These are phyloP conservation scores for Pipistrellus nathusii DNA, from an alignment of 2,797 vertebrate genomes.

Conservation along the genomic window DNA sequence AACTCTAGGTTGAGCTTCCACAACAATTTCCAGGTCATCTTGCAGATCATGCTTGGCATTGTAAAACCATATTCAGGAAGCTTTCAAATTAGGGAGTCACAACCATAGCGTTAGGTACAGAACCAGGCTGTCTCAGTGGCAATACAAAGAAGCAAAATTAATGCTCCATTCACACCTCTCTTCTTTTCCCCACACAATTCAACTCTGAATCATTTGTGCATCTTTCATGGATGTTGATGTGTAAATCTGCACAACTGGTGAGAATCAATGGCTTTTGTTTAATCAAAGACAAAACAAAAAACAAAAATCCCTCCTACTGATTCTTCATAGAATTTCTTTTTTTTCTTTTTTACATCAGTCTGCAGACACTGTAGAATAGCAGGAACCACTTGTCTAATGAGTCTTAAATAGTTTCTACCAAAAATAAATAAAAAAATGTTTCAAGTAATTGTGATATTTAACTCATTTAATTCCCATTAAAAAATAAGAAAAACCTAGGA, in stretches of 20 bases:
- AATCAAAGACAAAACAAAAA: background rate
- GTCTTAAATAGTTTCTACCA: background rate
- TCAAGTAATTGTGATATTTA: background rate
- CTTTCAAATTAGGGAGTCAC: background rate
- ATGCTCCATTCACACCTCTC: background rate
- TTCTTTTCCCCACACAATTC: background rate
- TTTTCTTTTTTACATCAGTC: background rate
- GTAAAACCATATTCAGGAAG: background rate
- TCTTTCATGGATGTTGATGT: background rate
- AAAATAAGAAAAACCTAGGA: background rate
- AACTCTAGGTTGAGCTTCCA: background rate
- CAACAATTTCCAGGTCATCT: background rate
- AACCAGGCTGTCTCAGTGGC: background rate
- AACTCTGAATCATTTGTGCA: background rate
- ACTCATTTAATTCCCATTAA: background rate
- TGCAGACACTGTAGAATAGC: background rate
- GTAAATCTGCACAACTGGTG: background rate
- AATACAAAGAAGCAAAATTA: background rate
- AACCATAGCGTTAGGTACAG: background rate
- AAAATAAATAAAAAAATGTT: background rate
- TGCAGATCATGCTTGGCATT: background rate
- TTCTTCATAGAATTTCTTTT: background rate
- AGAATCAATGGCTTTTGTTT: background rate
- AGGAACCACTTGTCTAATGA: background rate
- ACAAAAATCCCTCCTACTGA: background rate